Percentiles rank a stretch among this genome's conserved stretches.
These are phyloP conservation scores for Dasypolia templi DNA, from an alignment of 2,888 invertebrate genomes.

Conservation along the genomic window DNA sequence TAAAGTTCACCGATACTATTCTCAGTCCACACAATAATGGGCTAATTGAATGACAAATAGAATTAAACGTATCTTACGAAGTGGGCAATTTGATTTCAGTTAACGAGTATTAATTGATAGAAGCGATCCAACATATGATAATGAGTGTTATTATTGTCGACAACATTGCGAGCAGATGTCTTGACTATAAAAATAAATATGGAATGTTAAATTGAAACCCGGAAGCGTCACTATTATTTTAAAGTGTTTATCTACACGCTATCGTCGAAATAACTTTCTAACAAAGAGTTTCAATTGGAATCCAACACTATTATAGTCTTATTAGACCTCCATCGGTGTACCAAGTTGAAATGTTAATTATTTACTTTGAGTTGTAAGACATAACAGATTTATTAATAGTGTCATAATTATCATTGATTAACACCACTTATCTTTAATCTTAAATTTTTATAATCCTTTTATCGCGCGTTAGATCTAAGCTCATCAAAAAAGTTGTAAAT, in stretches of 20 bases:
- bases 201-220: conserved; percentile 73
- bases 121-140: conserved; percentile 64
- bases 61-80: conserved; percentile 55
- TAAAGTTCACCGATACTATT: conserved; percentile 36
- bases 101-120: conserved; percentile 73
- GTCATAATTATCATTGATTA: conserved; percentile 58
- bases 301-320: conserved; percentile 68
- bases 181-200: conserved; percentile 56
- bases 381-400: conserved; percentile 33
- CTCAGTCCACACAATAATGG: conserved; percentile 39
- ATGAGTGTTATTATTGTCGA: conserved; percentile 72
- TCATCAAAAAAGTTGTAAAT: conserved; percentile 36
- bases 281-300: conserved; percentile 71
- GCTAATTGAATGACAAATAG: conserved; percentile 55
- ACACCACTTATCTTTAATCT: conserved; percentile 54
- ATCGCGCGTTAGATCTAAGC: conserved; percentile 50
- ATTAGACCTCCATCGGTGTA: conserved; percentile 44
- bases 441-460: conserved; percentile 57
- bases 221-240: conserved; percentile 74
- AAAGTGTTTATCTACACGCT: conserved; percentile 75
- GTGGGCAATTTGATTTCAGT: conserved; percentile 69
- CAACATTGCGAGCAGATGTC: conserved; percentile 67
- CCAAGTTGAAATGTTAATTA: conserved; percentile 40
- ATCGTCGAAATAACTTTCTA: conserved; percentile 73
- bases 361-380: conserved; percentile 22